Evolutionary conservation across 2,888 invertebrate genomes (phyloP).

Genomic region (Choristoneura rosaceana): DNA sequence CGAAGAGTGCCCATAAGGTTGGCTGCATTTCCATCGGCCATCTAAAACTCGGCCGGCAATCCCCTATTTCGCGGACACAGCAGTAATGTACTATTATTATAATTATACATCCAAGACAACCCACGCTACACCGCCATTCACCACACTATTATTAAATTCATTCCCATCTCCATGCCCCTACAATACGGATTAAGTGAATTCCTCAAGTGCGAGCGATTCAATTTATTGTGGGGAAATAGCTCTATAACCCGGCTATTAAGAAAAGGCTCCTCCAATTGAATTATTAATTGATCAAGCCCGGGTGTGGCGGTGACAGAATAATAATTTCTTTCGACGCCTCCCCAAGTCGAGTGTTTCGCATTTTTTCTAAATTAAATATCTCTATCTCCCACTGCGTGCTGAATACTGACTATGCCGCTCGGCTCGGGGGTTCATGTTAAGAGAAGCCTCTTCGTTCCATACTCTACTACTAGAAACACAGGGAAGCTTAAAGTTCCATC

Average conservation of each 20-base stretch:
- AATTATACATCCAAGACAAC: too few relatives aligned
- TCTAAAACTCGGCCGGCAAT: too few relatives aligned
- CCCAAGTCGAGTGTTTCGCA: conserved; percentile 34
- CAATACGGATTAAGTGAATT: conserved; percentile 62
- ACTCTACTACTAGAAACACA: too few relatives aligned
- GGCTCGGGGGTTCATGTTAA: too few relatives aligned
- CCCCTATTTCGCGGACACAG: too few relatives aligned
- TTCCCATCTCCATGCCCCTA: conserved; percentile 47
- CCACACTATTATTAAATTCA: conserved; percentile 37
- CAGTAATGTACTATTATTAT: too few relatives aligned
- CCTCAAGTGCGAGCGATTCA: conserved; percentile 61
- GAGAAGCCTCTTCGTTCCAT: too few relatives aligned
- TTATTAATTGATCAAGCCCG: conserved; percentile 63
- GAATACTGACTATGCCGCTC: conserved; percentile 15
- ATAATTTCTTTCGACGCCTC: conserved; percentile 54
- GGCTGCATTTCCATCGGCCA: too few relatives aligned
- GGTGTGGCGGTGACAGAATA: conserved; percentile 62
- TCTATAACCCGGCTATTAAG: conserved; percentile 63
- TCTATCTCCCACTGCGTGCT: conserved; percentile 21
- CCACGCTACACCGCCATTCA: neutral
- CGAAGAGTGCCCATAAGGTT: too few relatives aligned
- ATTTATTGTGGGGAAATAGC: conserved; percentile 59
- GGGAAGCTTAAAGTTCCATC: too few relatives aligned
- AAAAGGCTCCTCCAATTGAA: conserved; percentile 67
- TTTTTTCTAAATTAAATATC: conserved; percentile 58